Base-by-base conservation (phyloP, 2,888 invertebrate species). In the Apamea monoglypha region DNA sequence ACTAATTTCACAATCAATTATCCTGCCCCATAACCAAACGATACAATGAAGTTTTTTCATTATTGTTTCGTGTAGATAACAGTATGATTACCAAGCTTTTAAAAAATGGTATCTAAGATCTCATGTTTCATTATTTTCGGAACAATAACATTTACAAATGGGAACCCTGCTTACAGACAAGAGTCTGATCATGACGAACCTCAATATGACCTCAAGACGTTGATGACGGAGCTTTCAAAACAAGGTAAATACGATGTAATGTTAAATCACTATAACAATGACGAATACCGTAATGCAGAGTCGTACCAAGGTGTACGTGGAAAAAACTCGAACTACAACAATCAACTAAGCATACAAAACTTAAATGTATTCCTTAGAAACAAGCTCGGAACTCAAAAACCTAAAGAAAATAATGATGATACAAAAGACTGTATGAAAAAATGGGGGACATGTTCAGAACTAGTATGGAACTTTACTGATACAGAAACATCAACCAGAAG, bases 1-100 rank as follows among this genome's bases (percentile, higher is more conserved):
- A 81, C 72, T 68, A 78, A 68, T 61, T 80, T 81, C 25, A n/a
- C n/a, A 81, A 82, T 87, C 83, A 80, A 86, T 84, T 88, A 79
- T 75, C 47, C 68, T 53, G 29, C 69, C 56, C 21, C 67, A 29
- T 72, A 76, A 77, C 50, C 32, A 40, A 74, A 67, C 53, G 32
- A 64, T 74, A 68, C 36, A 75, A 83, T 70, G n/a, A 77, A 81
- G 32, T 25, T 40, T 25, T 53, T 56, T 68, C n/a, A 78, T 81
- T 76, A 73, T 67, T 36, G 63, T 69, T 76, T 71, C 70, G 36
- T 32, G 2, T 68, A 74, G 29, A n/a, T 68, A 68, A 76, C 67
- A 72, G 36, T 61, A 71, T 78, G 76, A n/a, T 75, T 75, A 59
- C 21, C 29, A 69, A 66, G 29, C n/a, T 21, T 40, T 50, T 63